Evolutionary conservation across 2,888 invertebrate species (phyloP).

Genomic region (Meganola albula): DNA sequence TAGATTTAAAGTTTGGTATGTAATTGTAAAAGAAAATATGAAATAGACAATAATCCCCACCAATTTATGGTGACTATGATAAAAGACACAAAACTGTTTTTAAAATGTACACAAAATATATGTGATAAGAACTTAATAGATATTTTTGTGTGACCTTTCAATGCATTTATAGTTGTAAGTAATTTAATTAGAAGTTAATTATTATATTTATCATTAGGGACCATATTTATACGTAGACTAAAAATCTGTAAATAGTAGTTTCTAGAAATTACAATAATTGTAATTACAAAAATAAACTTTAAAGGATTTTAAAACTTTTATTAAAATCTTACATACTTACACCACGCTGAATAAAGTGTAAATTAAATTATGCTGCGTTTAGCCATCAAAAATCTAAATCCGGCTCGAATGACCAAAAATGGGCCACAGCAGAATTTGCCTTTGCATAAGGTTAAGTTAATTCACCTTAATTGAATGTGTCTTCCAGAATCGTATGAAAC

Average conservation of each 20-base stretch:
- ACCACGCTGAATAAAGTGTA: too few species aligned
- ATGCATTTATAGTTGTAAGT: conserved; percentile 60
- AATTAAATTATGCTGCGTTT: too few species aligned
- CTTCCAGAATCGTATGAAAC: too few species aligned
- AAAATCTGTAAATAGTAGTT: conserved; percentile 67
- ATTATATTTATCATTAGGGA: conserved; percentile 63
- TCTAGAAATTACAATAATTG: conserved; percentile 66
- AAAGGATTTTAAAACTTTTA: conserved; percentile 31
- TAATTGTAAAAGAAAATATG: conserved; percentile 13
- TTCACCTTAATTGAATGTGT: too few species aligned
- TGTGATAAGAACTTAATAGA: conserved; percentile 64
- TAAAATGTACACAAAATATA: conserved; percentile 59
- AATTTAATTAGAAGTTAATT: conserved; percentile 26
- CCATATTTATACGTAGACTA: conserved; percentile 59
- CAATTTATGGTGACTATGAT: conserved; percentile 35
- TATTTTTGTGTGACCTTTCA: conserved; percentile 54
- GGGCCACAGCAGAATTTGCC: too few species aligned
- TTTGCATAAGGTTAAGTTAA: too few species aligned
- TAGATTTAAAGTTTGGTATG: conserved; percentile 36
- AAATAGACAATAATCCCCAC: conserved; percentile 44
- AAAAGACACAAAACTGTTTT: conserved; percentile 27
- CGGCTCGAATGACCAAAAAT: too few species aligned
- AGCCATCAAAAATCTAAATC: too few species aligned
- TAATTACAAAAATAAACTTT: conserved; percentile 65
- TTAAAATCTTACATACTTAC: conserved; percentile 5